phyloP scores from a whole-genome alignment of 2,797 vertebrate genomes.

The Meda fulgida region DNA sequence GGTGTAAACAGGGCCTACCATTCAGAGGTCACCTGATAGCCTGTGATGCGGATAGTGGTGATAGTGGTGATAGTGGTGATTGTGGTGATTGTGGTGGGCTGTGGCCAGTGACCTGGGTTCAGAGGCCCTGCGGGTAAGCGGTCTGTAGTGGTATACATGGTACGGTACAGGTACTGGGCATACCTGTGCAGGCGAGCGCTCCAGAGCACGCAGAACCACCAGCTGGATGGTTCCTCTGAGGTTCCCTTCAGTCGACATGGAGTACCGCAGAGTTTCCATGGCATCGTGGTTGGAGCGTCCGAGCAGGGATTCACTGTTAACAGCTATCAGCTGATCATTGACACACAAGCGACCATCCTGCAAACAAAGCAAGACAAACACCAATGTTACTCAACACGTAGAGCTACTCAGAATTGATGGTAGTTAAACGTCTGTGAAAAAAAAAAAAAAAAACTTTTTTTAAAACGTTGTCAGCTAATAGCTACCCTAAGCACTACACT shows the following conservation, averaged over 20 bases:
- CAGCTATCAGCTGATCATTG: slow-evolving; percentile 91
- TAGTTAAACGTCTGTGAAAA: too few relatives aligned
- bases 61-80: slow-evolving; percentile 25
- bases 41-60: slow-evolving; percentile 53
- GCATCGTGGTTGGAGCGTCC: slow-evolving; percentile 90
- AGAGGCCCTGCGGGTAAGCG: slow-evolving; percentile 63
- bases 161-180: slow-evolving; percentile 49
- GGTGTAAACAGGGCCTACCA: too few relatives aligned
- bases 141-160: slow-evolving; percentile 55
- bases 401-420: not conserved
- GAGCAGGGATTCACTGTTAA: slow-evolving; percentile 90
- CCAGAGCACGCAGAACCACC: slow-evolving; percentile 80
- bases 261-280: slow-evolving; percentile 91
- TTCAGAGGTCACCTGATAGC: slow-evolving; percentile 68
- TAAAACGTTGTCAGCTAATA: not conserved
- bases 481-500: not conserved
- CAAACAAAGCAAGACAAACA: slow-evolving; percentile 11
- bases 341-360: slow-evolving; percentile 88
- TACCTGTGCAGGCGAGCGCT: slow-evolving; percentile 72
- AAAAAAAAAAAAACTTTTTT: not conserved
- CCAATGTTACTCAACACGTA: not conserved
- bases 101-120: slow-evolving; percentile 61
- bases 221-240: slow-evolving; percentile 91
- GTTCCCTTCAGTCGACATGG: slow-evolving; percentile 97
- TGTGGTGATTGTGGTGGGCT: slow-evolving; percentile 40